Conservation (phyloP, 2,113 vertebrate genomes). For the Prochilodus magdalenae region DNA sequence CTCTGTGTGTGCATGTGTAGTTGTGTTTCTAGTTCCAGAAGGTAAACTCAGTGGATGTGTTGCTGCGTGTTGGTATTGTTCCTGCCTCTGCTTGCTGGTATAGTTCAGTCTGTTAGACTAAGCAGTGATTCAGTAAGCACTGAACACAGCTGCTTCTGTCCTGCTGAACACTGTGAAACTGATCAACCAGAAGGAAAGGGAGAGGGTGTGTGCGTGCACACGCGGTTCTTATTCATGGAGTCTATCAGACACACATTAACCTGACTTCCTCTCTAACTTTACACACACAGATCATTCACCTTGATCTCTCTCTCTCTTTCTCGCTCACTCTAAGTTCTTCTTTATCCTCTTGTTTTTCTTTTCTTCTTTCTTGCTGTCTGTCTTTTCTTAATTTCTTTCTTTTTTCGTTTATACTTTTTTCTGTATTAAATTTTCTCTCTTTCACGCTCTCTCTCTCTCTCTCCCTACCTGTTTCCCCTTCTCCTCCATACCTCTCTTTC, state of each 20-base stretch:
- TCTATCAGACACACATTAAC: constrained; percentile 69
- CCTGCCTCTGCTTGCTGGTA: constrained; percentile 47
- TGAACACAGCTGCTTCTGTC: not conserved
- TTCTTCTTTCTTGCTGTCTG: constrained; percentile 31
- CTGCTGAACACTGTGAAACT: not conserved
- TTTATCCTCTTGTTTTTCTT: constrained; percentile 33
- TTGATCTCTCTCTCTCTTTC: constrained; percentile 3
- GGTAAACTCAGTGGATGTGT: constrained; percentile 44
- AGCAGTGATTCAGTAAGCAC: not conserved
- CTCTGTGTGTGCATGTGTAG: constrained; percentile 29
- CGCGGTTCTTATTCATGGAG: constrained; percentile 32
- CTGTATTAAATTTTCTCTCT: constrained; percentile 46
- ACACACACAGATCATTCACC: not conserved
- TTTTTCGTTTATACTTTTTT: no score
- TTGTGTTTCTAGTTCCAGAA: constrained; percentile 28
- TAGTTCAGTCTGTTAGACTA: constrained; percentile 12
- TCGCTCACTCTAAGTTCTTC: not conserved
- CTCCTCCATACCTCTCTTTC: constrained; percentile 58
- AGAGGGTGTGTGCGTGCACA: constrained; percentile 24
- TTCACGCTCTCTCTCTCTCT: constrained; percentile 66
- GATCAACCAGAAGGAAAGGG: constrained; percentile 35
- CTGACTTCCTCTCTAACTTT: constrained; percentile 31
- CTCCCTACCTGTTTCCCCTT: constrained; percentile 63
- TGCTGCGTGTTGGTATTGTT: constrained; percentile 23
- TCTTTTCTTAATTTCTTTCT: no score